phyloP scores from a whole-genome alignment of 30 jellyfish, hydroid and myxozoan genomes.

The Pelagia noctiluca region DNA sequence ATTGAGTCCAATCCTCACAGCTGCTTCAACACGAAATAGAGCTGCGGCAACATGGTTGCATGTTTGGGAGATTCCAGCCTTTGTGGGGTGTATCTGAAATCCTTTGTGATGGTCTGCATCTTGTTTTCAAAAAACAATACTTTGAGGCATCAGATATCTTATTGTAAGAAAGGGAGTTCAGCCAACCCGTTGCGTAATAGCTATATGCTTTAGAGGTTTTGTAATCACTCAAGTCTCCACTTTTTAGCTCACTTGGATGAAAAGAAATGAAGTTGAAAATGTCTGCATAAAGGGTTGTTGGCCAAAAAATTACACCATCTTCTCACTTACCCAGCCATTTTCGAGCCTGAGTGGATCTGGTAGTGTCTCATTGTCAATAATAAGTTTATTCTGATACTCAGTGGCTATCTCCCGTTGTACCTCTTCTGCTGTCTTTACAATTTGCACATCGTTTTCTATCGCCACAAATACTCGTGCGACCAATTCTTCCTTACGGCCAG shows the following conservation, averaged over 20 bases:
- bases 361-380: neutral
- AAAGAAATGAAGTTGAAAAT: constrained; percentile 22
- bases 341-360: constrained; percentile 55
- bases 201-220: constrained; percentile 67
- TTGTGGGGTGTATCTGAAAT: constrained; percentile 24
- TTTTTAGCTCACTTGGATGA: constrained; percentile 42
- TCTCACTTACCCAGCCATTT: constrained; percentile 60
- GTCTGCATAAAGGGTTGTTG: constrained; percentile 46
- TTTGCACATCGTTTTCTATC: constrained; percentile 25
- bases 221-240: constrained; percentile 62
- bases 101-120: constrained; percentile 5
- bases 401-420: constrained; percentile 28
- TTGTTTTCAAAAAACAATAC: constrained; percentile 14
- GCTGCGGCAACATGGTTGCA: constrained; percentile 32
- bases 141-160: constrained; percentile 16
- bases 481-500: constrained; percentile 50
- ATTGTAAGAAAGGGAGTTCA: constrained; percentile 13
- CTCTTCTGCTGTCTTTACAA: constrained; percentile 53
- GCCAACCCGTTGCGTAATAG: constrained; percentile 56
- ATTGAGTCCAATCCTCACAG: constrained; percentile 43
- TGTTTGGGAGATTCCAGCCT: constrained; percentile 55
- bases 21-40: constrained; percentile 66
- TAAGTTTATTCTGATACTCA: constrained; percentile 22
- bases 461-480: constrained; percentile 61
- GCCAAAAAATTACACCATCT: constrained; percentile 57